Evolutionary conservation across 2,888 invertebrate species (phyloP).

Genomic region (Selenia dentaria): DNA sequence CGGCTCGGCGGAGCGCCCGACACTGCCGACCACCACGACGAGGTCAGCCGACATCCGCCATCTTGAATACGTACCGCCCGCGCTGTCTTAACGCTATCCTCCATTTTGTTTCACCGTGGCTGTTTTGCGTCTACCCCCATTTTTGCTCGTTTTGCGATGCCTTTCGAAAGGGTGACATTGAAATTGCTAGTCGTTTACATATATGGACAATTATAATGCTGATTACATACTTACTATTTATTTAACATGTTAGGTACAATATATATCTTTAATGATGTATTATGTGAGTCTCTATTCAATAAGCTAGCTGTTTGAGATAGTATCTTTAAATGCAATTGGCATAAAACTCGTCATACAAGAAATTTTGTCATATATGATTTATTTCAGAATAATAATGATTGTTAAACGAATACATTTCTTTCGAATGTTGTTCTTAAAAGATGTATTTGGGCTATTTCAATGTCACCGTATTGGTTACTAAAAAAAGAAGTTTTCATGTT

Average conservation of each 20-base stretch:
- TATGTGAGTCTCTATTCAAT: too few relatives aligned
- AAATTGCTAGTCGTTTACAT: not conserved
- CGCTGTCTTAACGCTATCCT: not conserved
- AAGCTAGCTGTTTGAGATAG: too few relatives aligned
- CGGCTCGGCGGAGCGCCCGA: constrained; percentile 77
- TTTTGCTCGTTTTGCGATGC: constrained; percentile 4
- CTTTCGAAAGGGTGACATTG: not conserved
- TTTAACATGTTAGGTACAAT: too few relatives aligned
- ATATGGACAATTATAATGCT: too few relatives aligned
- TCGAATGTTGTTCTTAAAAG: not conserved
- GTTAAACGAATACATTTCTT: too few relatives aligned
- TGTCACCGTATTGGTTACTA: not conserved
- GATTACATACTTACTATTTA: too few relatives aligned
- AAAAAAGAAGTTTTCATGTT: not conserved
- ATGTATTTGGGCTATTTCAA: constrained; percentile 1
- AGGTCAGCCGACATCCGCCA: constrained; percentile 77
- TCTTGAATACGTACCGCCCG: not conserved
- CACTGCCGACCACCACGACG: constrained; percentile 89
- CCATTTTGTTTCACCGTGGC: not conserved
- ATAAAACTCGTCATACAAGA: too few relatives aligned
- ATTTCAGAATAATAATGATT: too few relatives aligned
- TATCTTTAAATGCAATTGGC: too few relatives aligned
- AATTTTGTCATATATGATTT: too few relatives aligned
- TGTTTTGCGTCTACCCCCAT: not conserved
- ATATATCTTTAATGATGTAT: too few relatives aligned